A percentile compares a stretch with the other conserved stretches of the same genome.
phyloP scores from a whole-genome alignment of 2,888 invertebrate species.

The Scotopteryx bipunctaria region DNA sequence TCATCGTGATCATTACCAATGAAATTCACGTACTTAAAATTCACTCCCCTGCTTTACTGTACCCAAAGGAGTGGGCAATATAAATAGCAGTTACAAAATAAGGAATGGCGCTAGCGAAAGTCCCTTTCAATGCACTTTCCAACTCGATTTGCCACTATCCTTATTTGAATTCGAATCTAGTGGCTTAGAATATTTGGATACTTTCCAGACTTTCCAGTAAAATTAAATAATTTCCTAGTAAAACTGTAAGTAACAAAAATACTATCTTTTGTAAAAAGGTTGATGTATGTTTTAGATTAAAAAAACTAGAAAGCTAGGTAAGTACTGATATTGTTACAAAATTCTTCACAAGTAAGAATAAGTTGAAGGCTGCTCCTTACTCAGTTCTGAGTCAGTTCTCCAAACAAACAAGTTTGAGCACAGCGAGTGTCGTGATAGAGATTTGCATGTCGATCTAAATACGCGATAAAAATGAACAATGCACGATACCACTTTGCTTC shows the following conservation, averaged over 20 bases:
- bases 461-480: constrained; percentile 47
- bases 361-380: constrained; percentile 34
- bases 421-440: constrained; percentile 27
- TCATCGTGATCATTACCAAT: constrained; percentile 15
- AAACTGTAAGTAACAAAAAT: too few relatives aligned
- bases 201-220: not conserved
- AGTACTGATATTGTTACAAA: constrained; percentile 8
- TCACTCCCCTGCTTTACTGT: constrained; percentile 16
- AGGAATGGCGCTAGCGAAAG: constrained; percentile 37
- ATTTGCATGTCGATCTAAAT: constrained; percentile 59
- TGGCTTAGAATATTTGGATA: not conserved
- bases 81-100: constrained; percentile 30
- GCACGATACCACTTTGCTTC: constrained; percentile 41
- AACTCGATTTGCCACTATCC: constrained; percentile 32
- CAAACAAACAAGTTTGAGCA: constrained; percentile 52
- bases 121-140: constrained; percentile 34
- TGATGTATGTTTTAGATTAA: too few relatives aligned
- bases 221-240: not conserved
- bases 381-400: constrained; percentile 49
- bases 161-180: constrained; percentile 29
- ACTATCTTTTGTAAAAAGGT: too few relatives aligned
- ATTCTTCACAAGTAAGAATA: constrained; percentile 37
- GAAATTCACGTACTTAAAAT: constrained; percentile 14
- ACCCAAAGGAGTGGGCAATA: constrained; percentile 30
- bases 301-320: not conserved